A percentile compares a stretch with the other conserved stretches of the same genome.
phyloP scores from a whole-genome alignment of 2,888 invertebrate species.

The Iselma pallidipennis region DNA sequence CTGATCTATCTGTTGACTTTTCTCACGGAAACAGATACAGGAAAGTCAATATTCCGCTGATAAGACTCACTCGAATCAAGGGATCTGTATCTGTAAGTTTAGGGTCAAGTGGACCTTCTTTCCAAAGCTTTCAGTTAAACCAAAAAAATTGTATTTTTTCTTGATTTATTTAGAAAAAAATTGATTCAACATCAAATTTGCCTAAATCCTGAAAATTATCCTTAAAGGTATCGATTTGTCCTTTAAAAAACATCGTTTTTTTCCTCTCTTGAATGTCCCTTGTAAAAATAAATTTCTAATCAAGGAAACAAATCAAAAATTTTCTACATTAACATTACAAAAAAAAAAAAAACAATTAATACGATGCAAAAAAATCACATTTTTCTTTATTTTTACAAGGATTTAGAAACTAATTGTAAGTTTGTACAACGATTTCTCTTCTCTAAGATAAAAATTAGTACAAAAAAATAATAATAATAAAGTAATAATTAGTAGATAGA shows the following conservation, averaged over 20 bases:
- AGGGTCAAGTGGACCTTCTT: background rate
- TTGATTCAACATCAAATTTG: background rate
- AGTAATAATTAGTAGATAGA: too few relatives aligned
- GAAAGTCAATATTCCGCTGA: background rate
- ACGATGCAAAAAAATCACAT: too few relatives aligned
- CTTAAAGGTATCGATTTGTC: too few relatives aligned
- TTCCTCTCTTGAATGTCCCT: too few relatives aligned
- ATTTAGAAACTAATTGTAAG: constrained; percentile 39
- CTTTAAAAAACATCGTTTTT: too few relatives aligned
- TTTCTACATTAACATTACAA: too few relatives aligned
- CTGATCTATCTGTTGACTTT: too few relatives aligned
- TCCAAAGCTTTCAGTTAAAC: too few relatives aligned
- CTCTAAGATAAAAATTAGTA: constrained; percentile 34
- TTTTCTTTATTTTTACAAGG: constrained; percentile 22
- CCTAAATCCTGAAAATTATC: background rate
- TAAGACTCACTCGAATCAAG: background rate
- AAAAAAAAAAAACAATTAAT: too few relatives aligned
- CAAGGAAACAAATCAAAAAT: too few relatives aligned
- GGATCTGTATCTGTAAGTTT: background rate
- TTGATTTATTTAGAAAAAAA: background rate
- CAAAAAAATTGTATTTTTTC: too few relatives aligned
- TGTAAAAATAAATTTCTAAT: constrained; percentile 3
- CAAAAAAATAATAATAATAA: constrained; percentile 36
- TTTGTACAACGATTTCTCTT: constrained; percentile 47
- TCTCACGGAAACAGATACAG: background rate